phyloP scores from a whole-genome alignment of 2,797 vertebrate species.

The Harpagifer antarcticus region DNA sequence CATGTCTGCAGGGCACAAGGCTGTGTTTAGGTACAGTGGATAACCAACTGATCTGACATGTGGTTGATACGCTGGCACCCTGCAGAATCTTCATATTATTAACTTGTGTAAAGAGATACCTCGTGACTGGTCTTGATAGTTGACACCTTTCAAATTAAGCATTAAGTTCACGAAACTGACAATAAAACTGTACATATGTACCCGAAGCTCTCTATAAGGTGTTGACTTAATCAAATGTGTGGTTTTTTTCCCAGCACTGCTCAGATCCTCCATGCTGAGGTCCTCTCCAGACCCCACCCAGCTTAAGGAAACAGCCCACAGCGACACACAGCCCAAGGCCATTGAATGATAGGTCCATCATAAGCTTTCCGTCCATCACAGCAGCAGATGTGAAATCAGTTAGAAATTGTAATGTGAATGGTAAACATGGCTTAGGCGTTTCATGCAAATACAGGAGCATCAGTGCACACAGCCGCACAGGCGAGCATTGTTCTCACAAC shows the following conservation, averaged over 20 bases:
- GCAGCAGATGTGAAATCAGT: constrained; percentile 15
- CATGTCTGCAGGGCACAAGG: constrained; percentile 48
- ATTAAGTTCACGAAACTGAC: not conserved
- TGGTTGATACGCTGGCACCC: constrained; percentile 43
- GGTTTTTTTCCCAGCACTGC: constrained; percentile 57
- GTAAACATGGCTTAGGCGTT: constrained; percentile 38
- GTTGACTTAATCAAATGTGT: constrained; percentile 78
- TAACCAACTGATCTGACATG: constrained; percentile 46
- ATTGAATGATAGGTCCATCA: constrained; percentile 36
- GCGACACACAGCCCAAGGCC: constrained; percentile 46
- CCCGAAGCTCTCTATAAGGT: constrained; percentile 20
- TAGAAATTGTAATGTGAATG: constrained; percentile 24
- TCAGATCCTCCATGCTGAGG: constrained; percentile 63
- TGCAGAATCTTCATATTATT: constrained; percentile 36
- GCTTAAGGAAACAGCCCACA: constrained; percentile 66
- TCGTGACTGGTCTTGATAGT: constrained; percentile 35
- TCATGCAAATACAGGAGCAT: constrained; percentile 41
- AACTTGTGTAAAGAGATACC: constrained; percentile 43
- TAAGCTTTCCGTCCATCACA: constrained; percentile 33
- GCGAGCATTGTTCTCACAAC: constrained; percentile 22
- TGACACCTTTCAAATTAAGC: constrained; percentile 6
- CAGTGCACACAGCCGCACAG: constrained; percentile 23
- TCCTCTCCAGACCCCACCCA: constrained; percentile 60
- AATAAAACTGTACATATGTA: not conserved
- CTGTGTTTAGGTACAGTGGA: constrained; percentile 44